Evolutionary conservation across 2,888 invertebrate genomes (phyloP).

Genomic region (Amorpha juglandis): DNA sequence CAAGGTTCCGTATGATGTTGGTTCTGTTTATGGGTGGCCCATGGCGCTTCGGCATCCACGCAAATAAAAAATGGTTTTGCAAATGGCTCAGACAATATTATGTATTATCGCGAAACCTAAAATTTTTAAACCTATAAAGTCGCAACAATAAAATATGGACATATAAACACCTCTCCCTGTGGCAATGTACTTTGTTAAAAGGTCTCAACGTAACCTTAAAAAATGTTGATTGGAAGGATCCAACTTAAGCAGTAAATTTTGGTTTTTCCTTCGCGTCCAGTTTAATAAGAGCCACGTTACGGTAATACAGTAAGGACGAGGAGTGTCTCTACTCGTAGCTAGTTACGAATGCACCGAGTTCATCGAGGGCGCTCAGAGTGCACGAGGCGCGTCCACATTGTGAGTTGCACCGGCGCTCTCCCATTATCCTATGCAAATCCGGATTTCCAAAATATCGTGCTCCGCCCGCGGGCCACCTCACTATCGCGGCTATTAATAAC

Average conservation of each 20-base stretch:
- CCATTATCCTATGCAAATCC: constrained; percentile 83
- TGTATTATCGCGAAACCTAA: too few species aligned
- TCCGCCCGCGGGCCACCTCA: constrained; percentile 72
- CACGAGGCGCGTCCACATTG: constrained; percentile 51
- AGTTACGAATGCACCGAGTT: constrained; percentile 41
- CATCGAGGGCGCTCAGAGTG: constrained; percentile 43
- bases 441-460: constrained; percentile 80
- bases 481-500: constrained; percentile 81
- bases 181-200: not conserved
- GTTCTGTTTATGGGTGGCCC: too few species aligned
- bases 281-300: not conserved
- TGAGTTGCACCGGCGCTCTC: constrained; percentile 54
- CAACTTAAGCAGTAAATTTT: constrained; percentile 15
- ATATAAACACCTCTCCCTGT: not conserved
- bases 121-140: not conserved
- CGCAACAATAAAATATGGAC: not conserved
- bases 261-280: not conserved
- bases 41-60: too few species aligned
- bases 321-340: not conserved
- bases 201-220: constrained; percentile 8
- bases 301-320: not conserved
- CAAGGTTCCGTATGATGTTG: too few species aligned
- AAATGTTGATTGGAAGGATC: constrained; percentile 30
- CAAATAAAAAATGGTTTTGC: too few species aligned
- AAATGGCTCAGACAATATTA: too few species aligned